Evolutionary conservation across 2,797 vertebrate species (phyloP), one percentile per base, ranked within the genome.

Genomic region (Cuniculus paca): DNA sequence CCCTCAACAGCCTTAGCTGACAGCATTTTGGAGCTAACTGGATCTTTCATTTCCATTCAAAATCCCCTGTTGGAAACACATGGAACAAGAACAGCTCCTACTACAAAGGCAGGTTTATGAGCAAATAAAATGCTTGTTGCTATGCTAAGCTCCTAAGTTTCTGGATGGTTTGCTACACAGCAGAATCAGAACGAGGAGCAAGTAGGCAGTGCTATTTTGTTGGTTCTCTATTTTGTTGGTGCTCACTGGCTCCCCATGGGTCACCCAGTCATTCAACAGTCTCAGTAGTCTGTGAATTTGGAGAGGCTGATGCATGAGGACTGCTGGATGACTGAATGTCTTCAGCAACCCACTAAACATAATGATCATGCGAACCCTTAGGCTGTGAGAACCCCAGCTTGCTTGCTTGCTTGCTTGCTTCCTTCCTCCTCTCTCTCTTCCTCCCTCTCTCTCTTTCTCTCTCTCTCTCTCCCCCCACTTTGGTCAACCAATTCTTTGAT

Each of bases 301-400:
- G 42, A 86, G 45, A 96, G 77, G 5, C 36, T 79, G 78, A 26
- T 54, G 10, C 42, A 4, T 7, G 45, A 83, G n/a, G 9, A 78
- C 42, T 36, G 7, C 17, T 31, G 31, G 28, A 11, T 22, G 20
- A 61, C 4, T 52, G 45, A 58, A 61, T 42, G 39, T 70, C 86
- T 82, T 95, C 60, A 79, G 60, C 42, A 83, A 83, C 28, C 72
- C 42, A 79, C 74, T 24, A 83, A 70, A 86, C 16, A 5, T 83
- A 50, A 91, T 1, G 11, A 79, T 31, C 24, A 26, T 45, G 19
- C n/a, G 6, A 86, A 74, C 78, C 70, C 50, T 52, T 85, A 42
- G 20, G 8, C 6, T 31, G 26, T 22, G 3, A 63, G 28, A 16
- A 39, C 16, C 42, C 16, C 50, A 58, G 12, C 26, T 50, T 19